These are phyloP conservation scores for Ceratina australensis DNA, from an alignment of 1,140 invertebrate genomes.

Conservation along the genomic window DNA sequence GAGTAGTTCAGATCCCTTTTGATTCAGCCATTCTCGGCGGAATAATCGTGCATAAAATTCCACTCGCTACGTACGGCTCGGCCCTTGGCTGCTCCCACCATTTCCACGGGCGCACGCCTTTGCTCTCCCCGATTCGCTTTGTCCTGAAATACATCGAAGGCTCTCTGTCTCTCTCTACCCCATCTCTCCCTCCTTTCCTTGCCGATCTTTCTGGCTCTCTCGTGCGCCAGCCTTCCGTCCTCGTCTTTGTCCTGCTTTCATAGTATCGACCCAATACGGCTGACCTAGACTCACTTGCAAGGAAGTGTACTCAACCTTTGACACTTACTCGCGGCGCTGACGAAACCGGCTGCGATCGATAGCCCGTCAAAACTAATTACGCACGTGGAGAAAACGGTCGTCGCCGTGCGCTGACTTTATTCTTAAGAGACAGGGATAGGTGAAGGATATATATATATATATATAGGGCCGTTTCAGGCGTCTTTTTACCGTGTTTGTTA, in stretches of 20 bases:
- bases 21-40: conserved; percentile 22
- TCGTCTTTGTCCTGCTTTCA: conserved; percentile 65
- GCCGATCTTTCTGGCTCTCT: neutral
- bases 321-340: conserved; percentile 54
- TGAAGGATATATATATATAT: no score
- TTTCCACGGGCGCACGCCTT: conserved; percentile 27
- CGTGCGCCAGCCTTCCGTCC: conserved; percentile 23
- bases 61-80: neutral
- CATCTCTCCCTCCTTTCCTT: neutral
- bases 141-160: conserved; percentile 51
- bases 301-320: conserved; percentile 64
- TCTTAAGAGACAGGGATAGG: no score
- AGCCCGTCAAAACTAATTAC: conserved; percentile 57
- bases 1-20: conserved; percentile 8
- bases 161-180: conserved; percentile 12
- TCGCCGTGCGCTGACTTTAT: no score
- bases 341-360: conserved; percentile 55
- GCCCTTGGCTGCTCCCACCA: conserved; percentile 1
- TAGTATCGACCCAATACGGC: conserved; percentile 65
- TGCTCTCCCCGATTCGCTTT: conserved; percentile 44
- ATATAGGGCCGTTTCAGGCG: neutral
- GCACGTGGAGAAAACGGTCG: conserved; percentile 47
- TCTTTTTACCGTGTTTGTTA: neutral
- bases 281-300: conserved; percentile 66
- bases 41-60: conserved; percentile 43